These are phyloP conservation scores for Drosophila quadrilineata DNA, from an alignment of 1,140 invertebrate species.

Conservation along the genomic window DNA sequence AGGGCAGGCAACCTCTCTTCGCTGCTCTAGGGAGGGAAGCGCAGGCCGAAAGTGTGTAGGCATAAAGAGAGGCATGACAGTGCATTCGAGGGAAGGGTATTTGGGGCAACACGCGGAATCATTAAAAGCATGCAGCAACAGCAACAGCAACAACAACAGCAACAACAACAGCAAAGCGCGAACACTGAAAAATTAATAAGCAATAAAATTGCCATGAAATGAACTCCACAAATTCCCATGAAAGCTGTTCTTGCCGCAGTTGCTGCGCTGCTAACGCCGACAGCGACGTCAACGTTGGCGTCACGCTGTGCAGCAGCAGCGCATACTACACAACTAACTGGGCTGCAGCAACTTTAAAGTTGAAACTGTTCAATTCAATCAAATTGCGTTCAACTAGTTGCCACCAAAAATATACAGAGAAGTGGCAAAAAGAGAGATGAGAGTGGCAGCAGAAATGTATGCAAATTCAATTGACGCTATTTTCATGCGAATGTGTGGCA, in stretches of 20 bases:
- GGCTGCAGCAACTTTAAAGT: conserved; percentile 55
- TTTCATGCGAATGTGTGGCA: background rate
- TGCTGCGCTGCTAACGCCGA: no score
- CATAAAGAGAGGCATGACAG: conserved; percentile 21
- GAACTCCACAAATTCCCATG: conserved; percentile 79
- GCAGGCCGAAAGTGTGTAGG: no score
- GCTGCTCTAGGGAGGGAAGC: no score
- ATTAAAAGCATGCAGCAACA: conserved; percentile 62
- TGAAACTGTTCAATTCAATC: conserved; percentile 52
- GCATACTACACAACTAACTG: conserved; percentile 39
- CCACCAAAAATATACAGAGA: no score
- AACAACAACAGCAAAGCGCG: conserved; percentile 47
- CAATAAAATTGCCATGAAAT: conserved; percentile 81
- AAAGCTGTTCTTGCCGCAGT: conserved; percentile 52
- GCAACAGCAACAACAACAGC: conserved; percentile 14
- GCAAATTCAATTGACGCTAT: conserved; percentile 73
- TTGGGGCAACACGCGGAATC: conserved; percentile 55
- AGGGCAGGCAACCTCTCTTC: conserved; percentile 34
- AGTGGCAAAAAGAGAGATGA: no score
- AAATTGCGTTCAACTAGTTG: conserved; percentile 26
- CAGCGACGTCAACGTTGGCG: conserved; percentile 23
- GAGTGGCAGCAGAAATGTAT: conserved; percentile 30
- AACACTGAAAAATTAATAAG: conserved; percentile 81
- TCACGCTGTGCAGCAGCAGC: conserved; percentile 49
- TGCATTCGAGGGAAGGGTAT: no score